Conservation (phyloP, 2,888 invertebrate species). For the Fragum whitleyi region DNA sequence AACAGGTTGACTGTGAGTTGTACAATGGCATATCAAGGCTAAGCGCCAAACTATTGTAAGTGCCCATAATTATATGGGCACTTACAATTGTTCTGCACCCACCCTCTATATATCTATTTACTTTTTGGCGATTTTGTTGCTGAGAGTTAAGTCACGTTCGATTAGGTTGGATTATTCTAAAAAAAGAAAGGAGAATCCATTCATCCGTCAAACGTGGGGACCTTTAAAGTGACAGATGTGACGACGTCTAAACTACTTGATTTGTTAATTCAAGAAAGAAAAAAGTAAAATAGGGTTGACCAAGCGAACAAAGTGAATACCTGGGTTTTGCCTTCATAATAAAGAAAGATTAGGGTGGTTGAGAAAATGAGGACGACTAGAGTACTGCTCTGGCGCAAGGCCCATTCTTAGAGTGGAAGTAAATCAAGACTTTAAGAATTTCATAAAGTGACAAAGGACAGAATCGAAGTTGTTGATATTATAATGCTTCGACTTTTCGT, state of each 20-base stretch:
- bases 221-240: constrained; percentile 29
- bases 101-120: too few relatives aligned
- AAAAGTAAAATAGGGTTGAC: constrained; percentile 15
- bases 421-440: too few relatives aligned
- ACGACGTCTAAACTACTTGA: not conserved
- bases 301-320: constrained; percentile 26
- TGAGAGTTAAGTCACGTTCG: not conserved
- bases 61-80: too few relatives aligned
- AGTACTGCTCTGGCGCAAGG: too few relatives aligned
- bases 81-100: too few relatives aligned
- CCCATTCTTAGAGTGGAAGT: too few relatives aligned
- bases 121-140: not conserved
- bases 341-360: too few relatives aligned
- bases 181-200: constrained; percentile 6
- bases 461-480: too few relatives aligned
- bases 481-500: too few relatives aligned
- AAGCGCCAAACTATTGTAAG: too few relatives aligned
- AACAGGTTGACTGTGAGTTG: constrained; percentile 7
- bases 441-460: too few relatives aligned
- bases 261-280: constrained; percentile 21
- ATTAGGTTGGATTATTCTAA: not conserved
- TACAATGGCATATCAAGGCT: not conserved
- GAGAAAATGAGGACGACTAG: too few relatives aligned
- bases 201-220: constrained; percentile 16
- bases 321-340: constrained; percentile 21